These are phyloP conservation scores for Margarornis squamiger DNA, from an alignment of 2,797 vertebrate species.

Conservation along the genomic window DNA sequence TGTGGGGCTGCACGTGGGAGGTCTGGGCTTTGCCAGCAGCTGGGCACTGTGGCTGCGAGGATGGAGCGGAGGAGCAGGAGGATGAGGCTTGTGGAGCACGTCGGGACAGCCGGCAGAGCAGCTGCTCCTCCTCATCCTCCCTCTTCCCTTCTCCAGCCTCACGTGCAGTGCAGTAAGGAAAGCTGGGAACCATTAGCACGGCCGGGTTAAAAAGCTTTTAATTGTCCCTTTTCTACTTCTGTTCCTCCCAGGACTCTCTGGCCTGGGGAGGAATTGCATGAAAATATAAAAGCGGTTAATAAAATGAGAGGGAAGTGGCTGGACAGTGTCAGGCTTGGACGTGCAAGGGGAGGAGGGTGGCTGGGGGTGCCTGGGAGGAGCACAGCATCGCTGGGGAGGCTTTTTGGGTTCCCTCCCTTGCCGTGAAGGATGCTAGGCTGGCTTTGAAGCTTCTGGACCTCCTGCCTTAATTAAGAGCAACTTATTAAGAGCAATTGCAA, in stretches of 20 bases:
- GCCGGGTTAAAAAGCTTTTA: neutral
- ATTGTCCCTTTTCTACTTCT: neutral
- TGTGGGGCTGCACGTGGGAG: neutral
- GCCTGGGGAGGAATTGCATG: neutral
- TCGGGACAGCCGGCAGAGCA: neutral
- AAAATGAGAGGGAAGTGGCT: neutral
- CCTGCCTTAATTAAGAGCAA: neutral
- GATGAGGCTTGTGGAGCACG: neutral
- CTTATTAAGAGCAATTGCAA: neutral
- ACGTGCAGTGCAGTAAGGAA: neutral
- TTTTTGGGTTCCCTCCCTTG: neutral
- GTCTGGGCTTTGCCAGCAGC: neutral
- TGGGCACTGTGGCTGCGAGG: fast-evolving
- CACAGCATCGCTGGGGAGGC: neutral
- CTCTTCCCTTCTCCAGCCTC: neutral
- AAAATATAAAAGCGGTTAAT: neutral
- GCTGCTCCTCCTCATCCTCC: neutral
- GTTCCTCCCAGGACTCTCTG: neutral
- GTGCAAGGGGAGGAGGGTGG: neutral
- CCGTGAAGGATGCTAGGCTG: neutral
- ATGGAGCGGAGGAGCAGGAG: neutral
- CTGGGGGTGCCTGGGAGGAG: neutral
- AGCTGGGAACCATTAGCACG: neutral
- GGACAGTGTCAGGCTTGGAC: neutral
- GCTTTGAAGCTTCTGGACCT: neutral